Conservation (phyloP, 1,140 invertebrate genomes). For the Holcopasites calliopsidis region DNA sequence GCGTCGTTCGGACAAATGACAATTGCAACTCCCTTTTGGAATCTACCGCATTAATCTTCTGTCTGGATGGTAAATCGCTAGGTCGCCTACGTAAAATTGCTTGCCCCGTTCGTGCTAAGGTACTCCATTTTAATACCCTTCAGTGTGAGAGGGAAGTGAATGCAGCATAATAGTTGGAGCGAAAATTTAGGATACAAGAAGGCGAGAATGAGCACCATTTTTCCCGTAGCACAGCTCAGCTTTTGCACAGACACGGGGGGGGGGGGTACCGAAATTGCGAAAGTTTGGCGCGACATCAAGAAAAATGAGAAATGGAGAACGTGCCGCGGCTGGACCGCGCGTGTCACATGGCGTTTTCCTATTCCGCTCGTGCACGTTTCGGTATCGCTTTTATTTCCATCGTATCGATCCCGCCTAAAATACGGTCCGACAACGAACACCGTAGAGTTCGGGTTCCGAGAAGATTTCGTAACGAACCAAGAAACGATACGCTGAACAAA, state of each 20-base stretch:
- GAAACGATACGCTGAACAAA: neutral
- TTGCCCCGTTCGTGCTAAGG: too few relatives aligned
- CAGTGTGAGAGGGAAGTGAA: neutral
- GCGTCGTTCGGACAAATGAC: conserved; percentile 61
- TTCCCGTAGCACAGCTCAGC: neutral
- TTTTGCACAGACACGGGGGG: neutral
- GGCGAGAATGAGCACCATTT: too few relatives aligned
- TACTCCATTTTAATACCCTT: neutral
- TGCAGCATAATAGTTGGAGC: too few relatives aligned
- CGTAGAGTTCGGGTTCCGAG: neutral
- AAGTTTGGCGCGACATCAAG: conserved; percentile 33
- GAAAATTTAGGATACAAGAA: too few relatives aligned
- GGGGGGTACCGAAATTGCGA: conserved; percentile 29
- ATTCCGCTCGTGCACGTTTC: neutral
- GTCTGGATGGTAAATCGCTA: conserved; percentile 7
- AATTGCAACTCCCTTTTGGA: conserved; percentile 59
- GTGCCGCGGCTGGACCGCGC: neutral
- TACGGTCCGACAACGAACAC: neutral
- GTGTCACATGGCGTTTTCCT: neutral
- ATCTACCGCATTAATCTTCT: conserved; percentile 54
- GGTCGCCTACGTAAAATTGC: neutral
- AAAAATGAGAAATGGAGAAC: conserved; percentile 15
- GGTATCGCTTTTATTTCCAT: conserved; percentile 5
- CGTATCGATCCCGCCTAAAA: neutral
- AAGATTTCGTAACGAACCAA: conserved; percentile 15